Percentiles rank a stretch among this genome's conserved stretches.
Conservation (phyloP, 2,888 invertebrate genomes). For the Eretmocerus hayati region DNA sequence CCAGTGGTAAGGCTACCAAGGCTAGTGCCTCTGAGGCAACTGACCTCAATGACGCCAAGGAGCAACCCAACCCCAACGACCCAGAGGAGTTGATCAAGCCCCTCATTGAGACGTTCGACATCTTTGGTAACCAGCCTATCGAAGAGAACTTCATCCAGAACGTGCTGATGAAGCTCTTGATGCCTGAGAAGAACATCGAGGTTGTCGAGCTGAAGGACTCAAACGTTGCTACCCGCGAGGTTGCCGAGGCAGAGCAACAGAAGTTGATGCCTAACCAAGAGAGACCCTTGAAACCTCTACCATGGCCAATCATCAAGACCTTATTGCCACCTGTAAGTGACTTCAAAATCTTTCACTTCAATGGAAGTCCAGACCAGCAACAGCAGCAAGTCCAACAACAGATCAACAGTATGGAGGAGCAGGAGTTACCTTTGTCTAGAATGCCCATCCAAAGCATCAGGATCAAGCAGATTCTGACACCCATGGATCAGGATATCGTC, state of each 20-base stretch:
- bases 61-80: constrained; percentile 19
- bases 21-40: constrained; percentile 4
- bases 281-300: constrained; percentile 2
- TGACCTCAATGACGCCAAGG: constrained; percentile 13
- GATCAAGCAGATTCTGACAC: constrained; percentile 15
- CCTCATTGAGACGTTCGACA: constrained; percentile 18
- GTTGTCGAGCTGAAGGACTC: constrained; percentile 19
- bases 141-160: constrained; percentile 19
- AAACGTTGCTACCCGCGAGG: background rate
- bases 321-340: constrained; percentile 12
- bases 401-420: constrained; percentile 12
- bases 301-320: background rate
- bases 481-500: constrained; percentile 8
- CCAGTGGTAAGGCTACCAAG: background rate
- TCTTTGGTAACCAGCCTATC: constrained; percentile 20
- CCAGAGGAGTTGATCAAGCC: constrained; percentile 21
- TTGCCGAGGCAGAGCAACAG: background rate
- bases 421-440: constrained; percentile 4
- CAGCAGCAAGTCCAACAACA: constrained; percentile 3
- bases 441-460: constrained; percentile 10
- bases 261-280: constrained; percentile 8
- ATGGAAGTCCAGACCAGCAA: constrained; percentile 7
- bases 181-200: constrained; percentile 17
- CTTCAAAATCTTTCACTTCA: constrained; percentile 21
- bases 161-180: constrained; percentile 15